phyloP scores from a whole-genome alignment of 2,113 vertebrate species.

The Tragelaphus buxtoni region DNA sequence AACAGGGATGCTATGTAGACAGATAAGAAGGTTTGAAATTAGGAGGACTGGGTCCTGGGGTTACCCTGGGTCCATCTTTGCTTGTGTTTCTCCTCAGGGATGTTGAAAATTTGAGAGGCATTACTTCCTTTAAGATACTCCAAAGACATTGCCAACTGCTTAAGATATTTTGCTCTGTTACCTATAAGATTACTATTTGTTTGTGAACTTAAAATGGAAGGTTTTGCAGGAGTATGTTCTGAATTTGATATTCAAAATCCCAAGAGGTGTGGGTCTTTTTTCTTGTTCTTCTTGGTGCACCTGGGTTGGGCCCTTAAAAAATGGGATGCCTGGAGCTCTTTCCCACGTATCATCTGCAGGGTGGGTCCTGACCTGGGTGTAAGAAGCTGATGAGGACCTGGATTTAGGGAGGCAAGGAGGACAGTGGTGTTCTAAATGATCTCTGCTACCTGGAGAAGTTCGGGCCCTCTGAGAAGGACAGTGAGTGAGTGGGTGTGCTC shows the following conservation, averaged over 20 bases:
- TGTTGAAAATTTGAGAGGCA: background rate
- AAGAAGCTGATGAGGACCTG: background rate
- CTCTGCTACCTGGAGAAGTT: background rate
- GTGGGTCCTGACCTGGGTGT: background rate
- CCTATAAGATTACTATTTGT: background rate
- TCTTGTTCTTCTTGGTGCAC: background rate
- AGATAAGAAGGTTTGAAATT: constrained; percentile 9
- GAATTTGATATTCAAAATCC: background rate
- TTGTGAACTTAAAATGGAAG: background rate
- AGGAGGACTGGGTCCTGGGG: background rate
- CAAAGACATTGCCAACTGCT: background rate
- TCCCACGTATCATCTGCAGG: background rate
- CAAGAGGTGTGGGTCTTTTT: background rate
- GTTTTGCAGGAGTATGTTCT: background rate
- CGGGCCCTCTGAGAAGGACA: background rate
- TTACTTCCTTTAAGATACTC: background rate
- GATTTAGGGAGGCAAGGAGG: background rate
- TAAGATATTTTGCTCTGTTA: background rate
- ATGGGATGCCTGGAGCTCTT: background rate
- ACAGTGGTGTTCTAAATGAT: background rate
- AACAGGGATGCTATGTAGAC: background rate
- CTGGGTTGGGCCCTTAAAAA: background rate
- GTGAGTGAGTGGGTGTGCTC: background rate
- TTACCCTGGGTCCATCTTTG: background rate
- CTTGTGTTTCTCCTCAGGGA: background rate